Evolutionary conservation across 1,140 invertebrate species (phyloP).

Genomic region (Sitobion miscanthi): DNA sequence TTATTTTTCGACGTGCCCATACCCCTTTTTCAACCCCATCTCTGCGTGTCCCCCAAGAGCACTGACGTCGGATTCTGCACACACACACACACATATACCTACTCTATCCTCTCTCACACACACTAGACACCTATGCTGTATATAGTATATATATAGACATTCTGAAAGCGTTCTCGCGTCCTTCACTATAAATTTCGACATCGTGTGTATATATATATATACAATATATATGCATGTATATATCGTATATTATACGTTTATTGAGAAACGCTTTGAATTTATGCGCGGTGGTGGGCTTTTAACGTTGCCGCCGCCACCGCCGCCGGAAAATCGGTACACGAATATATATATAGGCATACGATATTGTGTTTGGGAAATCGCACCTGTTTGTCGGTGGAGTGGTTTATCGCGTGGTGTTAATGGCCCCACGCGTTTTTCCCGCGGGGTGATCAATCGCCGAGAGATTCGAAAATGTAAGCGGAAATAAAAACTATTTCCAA

Average conservation of each 20-base stretch:
- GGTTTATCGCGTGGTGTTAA: conserved; percentile 26
- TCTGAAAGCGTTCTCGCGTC: conserved; percentile 22
- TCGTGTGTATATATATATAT: neutral
- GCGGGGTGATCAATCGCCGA: conserved; percentile 37
- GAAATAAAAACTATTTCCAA: neutral
- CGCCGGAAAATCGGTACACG: conserved; percentile 16
- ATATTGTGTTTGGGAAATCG: conserved; percentile 45
- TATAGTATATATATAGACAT: neutral
- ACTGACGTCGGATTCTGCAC: neutral
- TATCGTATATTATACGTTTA: neutral
- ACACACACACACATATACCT: neutral
- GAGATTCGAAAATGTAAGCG: conserved; percentile 23
- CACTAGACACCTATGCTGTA: neutral
- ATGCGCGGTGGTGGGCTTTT: conserved; percentile 29
- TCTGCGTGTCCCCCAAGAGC: neutral
- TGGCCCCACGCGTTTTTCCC: conserved; percentile 6
- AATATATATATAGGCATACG: neutral
- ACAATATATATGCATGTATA: neutral
- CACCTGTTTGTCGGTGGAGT: conserved; percentile 49
- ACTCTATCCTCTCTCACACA: conserved; percentile 1
- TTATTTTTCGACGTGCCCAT: conserved; percentile 8
- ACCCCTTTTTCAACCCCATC: neutral
- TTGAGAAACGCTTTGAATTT: conserved; percentile 45
- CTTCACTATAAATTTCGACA: neutral
- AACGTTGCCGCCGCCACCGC: conserved; percentile 2